Evolutionary conservation across 2,888 invertebrate species (phyloP), one percentile per base, ranked within the genome.

Genomic region (Xiphydria camelus): DNA sequence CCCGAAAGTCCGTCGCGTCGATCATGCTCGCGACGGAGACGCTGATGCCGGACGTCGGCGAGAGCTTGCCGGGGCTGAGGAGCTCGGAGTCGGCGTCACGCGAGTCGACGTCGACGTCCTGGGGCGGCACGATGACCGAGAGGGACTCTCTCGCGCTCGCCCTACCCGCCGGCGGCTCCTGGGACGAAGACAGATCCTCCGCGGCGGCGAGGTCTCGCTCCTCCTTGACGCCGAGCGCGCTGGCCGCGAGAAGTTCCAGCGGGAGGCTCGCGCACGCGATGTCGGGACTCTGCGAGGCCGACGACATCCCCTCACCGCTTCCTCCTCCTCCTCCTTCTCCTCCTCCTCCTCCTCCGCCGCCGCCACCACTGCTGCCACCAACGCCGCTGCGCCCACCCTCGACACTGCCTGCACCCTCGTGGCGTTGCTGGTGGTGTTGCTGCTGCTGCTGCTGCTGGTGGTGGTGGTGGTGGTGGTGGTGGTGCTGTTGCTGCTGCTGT

Each of bases 1-100:
- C 85, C 73, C 92, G 86, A 70, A 85, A 87, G 73, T 88, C 87
- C 62, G 79, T 78, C 59, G 84, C 82, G 78, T 88, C 88, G 70
- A 88, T 86, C 86, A 88, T 88, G 68, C 82, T 84, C 69, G 83
- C 81, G 65, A 85, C 84, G 75, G 82, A 83, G 57, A 84, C 84
- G 65, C 84, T 83, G 57, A 84, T 84, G 45, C 85, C 86, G 61
- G 85, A 77, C 71, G 79, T 68, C 75, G 85, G 73, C 78, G 85
- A 76, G 76, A 86, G 71, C 68, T 80, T 80, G 62, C 80, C 84
- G 73, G 84, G 83, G 78, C 83, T 83, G 55, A 85, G 82, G 54
- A 85, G 81, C 64, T 85, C 85, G 66, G 76, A 77, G 69, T 79
- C 79, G 48, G 70, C 70, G 57, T 68, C 72, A 56, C 78, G 75